phyloP scores from a whole-genome alignment of 30 jellyfish, hydroid and myxozoan genomes.

The Phacellophora camtschatica region DNA sequence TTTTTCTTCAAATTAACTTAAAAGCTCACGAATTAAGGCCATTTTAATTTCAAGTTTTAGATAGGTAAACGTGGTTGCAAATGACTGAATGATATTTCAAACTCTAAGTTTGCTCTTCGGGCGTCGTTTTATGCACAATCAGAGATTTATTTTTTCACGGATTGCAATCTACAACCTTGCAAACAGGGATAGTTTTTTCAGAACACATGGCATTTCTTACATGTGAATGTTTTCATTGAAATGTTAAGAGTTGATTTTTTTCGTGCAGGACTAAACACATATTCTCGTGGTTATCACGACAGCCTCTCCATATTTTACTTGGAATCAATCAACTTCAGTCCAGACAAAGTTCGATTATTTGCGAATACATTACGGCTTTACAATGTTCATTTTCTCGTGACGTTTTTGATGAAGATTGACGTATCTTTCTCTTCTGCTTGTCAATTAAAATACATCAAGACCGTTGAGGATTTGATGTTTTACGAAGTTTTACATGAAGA shows the following conservation, averaged over 20 bases:
- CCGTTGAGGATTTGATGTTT: conserved; percentile 56
- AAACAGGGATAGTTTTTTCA: no score
- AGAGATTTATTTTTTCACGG: no score
- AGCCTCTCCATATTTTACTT: conserved; percentile 67
- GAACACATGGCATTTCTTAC: no score
- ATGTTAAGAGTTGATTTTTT: background rate
- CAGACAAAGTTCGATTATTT: conserved; percentile 9
- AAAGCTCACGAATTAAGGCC: no score
- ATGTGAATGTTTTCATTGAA: background rate
- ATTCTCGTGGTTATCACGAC: conserved; percentile 82
- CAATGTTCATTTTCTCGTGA: conserved; percentile 65
- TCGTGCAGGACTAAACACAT: conserved; percentile 63
- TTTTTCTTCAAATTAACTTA: no score
- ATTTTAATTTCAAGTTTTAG: no score
- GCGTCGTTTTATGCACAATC: no score
- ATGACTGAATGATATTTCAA: no score
- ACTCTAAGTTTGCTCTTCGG: no score
- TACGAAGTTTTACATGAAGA: conserved; percentile 65
- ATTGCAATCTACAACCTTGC: no score
- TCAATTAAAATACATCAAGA: conserved; percentile 35
- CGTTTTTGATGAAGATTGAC: conserved; percentile 25
- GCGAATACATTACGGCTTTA: conserved; percentile 57
- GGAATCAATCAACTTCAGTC: conserved; percentile 50
- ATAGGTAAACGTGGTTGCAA: no score
- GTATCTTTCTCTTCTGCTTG: conserved; percentile 25